Base-by-base conservation (phyloP, 2,888 invertebrate genomes). In the Dasypolia templi region DNA sequence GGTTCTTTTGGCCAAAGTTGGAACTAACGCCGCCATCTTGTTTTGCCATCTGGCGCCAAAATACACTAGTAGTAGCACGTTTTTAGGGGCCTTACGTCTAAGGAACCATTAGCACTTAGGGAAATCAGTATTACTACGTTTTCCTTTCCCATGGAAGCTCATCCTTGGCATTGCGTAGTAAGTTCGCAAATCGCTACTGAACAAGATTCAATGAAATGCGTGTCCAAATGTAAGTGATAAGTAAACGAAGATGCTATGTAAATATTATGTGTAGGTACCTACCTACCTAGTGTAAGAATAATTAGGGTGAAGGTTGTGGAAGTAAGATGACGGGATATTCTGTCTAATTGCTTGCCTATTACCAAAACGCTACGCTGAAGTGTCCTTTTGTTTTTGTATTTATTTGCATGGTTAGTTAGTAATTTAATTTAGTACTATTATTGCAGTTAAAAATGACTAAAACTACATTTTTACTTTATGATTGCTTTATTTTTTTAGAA, bases 141-240 rank as follows among this genome's bases (percentile, higher is more conserved):
- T 75, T 59, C 75, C 51, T 29, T 79, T 72, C 72, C 59, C 79
- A 79, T 72, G 59, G 51, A 58, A 51, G 59, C 51, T 72, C 58
- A 44, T 39, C 26, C 49, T 29, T 39, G 46, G 44, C 72, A 59
- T 59, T 75, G 79, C 59, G 19, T 29, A 17, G 51, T 39, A 32
- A 46, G 29, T 79, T 72, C 49, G 9, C 49, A 51, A 22, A 22
- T 55, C 79, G 22, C 46, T 72, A 22, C 44, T 22, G 79, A 79
- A 75, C 75, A n/a, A n/a, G n/a, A n/a, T n/a, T n/a, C n/a, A 75
- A 75, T 59, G 29, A n/a, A 35, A 59, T 26, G 44, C 39, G 73
- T 79, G 29, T 46, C 35, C 53, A 46, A 61, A 61, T 75, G 51
- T 72, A 9, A 12, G 14, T 5, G 59, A 59, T 75, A 75, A 59